Percentiles rank a stretch among this genome's conserved stretches.
Conservation (phyloP, 2,797 vertebrate genomes). For the Acipenser oxyrinchus region DNA sequence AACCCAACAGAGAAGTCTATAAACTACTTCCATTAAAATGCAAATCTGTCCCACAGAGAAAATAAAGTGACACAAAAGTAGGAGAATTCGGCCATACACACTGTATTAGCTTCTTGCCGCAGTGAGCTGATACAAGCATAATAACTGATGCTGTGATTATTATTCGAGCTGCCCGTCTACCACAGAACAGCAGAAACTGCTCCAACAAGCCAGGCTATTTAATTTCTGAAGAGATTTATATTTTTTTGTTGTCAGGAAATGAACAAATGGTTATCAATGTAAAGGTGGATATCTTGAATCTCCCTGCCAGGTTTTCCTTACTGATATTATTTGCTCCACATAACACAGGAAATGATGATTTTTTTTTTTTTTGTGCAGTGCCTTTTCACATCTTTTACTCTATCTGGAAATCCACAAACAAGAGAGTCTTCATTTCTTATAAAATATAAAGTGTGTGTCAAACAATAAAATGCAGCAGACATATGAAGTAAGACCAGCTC, state of each 20-base stretch:
- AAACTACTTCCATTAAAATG: constrained; percentile 99
- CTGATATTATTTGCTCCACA: constrained; percentile 81
- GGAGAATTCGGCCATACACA: constrained; percentile 70
- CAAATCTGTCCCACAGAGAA: constrained; percentile 88
- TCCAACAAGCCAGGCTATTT: constrained; percentile 65
- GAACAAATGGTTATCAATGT: constrained; percentile 99
- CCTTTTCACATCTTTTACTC: constrained; percentile 52
- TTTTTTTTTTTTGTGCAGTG: constrained; percentile 30
- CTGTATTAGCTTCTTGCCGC: constrained; percentile 52
- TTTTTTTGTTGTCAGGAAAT: constrained; percentile 98
- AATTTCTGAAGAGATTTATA: constrained; percentile 80
- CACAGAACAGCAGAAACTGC: constrained; percentile 68
- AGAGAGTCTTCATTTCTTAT: constrained; percentile 45
- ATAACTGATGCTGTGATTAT: constrained; percentile 93
- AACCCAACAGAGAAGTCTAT: constrained; percentile 92
- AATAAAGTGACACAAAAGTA: constrained; percentile 87
- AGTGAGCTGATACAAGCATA: constrained; percentile 68
- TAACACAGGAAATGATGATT: constrained; percentile 95
- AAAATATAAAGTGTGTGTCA: constrained; percentile 43
- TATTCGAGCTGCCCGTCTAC: constrained; percentile 61
- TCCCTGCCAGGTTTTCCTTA: constrained; percentile 79
- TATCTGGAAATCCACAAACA: constrained; percentile 67
- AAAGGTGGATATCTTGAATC: constrained; percentile 84
- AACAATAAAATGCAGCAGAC: constrained; percentile 41
- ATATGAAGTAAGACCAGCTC: constrained; percentile 30